Evolutionary conservation across 2,888 invertebrate species (phyloP).

Genomic region (Sesia bembeciformis): DNA sequence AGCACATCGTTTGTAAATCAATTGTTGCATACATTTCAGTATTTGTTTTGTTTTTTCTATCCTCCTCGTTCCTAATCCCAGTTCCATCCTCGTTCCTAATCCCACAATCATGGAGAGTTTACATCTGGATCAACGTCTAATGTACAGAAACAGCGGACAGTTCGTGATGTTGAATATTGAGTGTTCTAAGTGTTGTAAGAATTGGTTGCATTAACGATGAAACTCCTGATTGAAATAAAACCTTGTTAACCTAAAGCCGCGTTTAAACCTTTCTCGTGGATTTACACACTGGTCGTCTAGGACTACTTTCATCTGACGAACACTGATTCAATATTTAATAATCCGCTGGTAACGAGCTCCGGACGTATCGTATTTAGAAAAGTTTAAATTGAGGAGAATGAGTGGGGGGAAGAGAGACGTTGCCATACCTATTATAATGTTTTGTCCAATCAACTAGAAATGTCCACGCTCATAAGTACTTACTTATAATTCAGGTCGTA

Average conservation of each 20-base stretch:
- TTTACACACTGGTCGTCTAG: constrained; percentile 49
- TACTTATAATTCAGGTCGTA: too few species aligned
- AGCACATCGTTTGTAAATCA: too few species aligned
- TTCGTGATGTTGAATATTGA: constrained; percentile 58
- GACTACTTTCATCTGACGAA: constrained; percentile 57
- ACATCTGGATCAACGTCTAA: constrained; percentile 51
- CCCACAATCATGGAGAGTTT: constrained; percentile 45
- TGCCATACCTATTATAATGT: too few species aligned
- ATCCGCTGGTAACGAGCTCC: constrained; percentile 67
- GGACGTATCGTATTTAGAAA: constrained; percentile 43
- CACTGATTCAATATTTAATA: constrained; percentile 71
- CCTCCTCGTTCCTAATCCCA: too few species aligned
- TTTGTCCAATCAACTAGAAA: too few species aligned
- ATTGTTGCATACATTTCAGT: too few species aligned
- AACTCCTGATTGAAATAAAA: constrained; percentile 33
- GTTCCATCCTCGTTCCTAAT: constrained; percentile 28
- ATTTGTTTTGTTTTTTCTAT: too few species aligned
- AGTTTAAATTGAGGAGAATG: constrained; percentile 54
- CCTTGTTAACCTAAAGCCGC: constrained; percentile 37
- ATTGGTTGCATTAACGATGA: constrained; percentile 4
- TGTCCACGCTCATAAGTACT: too few species aligned
- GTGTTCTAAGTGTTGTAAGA: constrained; percentile 14
- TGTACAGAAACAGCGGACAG: constrained; percentile 39
- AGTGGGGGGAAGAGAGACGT: too few species aligned
- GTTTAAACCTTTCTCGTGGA: constrained; percentile 44